Evolutionary conservation across 2,888 invertebrate genomes (phyloP).

Genomic region (Troilus luridus): DNA sequence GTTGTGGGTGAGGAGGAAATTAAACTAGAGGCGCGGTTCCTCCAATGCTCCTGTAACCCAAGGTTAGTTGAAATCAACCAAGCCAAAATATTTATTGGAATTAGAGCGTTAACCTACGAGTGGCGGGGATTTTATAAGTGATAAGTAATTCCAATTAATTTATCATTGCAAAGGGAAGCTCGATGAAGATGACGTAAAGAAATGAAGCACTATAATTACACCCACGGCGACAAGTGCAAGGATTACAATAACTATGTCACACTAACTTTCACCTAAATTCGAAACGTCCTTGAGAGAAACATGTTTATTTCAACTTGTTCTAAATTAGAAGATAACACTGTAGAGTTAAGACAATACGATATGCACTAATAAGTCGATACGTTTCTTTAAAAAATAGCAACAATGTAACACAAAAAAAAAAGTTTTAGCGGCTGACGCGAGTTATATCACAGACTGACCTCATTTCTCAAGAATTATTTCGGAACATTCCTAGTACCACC

Average conservation of each 20-base stretch:
- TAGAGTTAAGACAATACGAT: neutral
- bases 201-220: neutral
- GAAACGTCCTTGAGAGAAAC: constrained; percentile 47
- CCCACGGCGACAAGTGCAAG: constrained; percentile 30
- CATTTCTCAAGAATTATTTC: constrained; percentile 55
- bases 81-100: constrained; percentile 54
- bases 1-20: constrained; percentile 25
- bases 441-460: constrained; percentile 56
- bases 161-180: neutral
- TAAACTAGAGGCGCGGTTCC: constrained; percentile 43
- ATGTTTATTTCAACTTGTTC: neutral
- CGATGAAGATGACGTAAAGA: neutral
- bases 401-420: neutral
- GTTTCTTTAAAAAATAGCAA: neutral
- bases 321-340: neutral
- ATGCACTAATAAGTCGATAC: neutral
- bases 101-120: constrained; percentile 33
- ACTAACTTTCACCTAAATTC: constrained; percentile 54
- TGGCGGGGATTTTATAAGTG: constrained; percentile 7
- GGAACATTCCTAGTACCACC: constrained; percentile 10
- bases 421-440: constrained; percentile 4
- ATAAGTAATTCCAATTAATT: neutral
- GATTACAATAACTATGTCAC: constrained; percentile 49
- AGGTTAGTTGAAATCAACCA: constrained; percentile 51
- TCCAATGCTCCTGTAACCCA: neutral